phyloP scores from a whole-genome alignment of 2,113 vertebrate genomes.

The Pseudopodoces humilis region DNA sequence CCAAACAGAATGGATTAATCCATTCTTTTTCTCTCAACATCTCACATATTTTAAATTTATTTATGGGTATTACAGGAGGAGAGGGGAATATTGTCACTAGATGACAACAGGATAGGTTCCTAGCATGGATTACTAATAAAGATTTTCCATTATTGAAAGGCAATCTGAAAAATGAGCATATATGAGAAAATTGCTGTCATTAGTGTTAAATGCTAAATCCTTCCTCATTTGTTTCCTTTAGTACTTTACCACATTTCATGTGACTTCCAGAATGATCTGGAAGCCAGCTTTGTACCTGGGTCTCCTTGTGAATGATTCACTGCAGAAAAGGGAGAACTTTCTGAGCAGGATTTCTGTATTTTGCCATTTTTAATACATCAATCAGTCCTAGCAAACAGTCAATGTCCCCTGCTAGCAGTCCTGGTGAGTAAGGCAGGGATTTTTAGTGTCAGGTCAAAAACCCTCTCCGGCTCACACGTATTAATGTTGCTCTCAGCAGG shows the following conservation, averaged over 20 bases:
- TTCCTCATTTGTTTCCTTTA: background rate
- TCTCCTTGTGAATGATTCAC: background rate
- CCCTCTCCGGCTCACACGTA: background rate
- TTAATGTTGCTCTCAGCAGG: background rate
- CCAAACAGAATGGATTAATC: background rate
- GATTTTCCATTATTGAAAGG: background rate
- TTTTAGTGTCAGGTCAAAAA: background rate
- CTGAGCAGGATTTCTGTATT: background rate
- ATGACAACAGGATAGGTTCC: background rate
- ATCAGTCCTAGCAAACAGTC: background rate
- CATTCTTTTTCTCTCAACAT: background rate
- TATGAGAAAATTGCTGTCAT: background rate
- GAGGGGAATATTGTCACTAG: background rate
- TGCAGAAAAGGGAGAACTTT: background rate
- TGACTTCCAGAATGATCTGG: background rate
- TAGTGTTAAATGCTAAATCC: background rate
- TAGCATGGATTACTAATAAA: background rate
- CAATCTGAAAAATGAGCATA: background rate
- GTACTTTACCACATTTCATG: background rate
- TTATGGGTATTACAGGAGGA: background rate
- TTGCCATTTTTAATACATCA: background rate
- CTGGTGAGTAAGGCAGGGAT: background rate
- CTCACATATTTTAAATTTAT: background rate
- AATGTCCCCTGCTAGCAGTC: background rate
- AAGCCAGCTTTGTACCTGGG: background rate